Evolutionary conservation across 2,797 vertebrate genomes (phyloP).

Genomic region (Acanthornis magna): DNA sequence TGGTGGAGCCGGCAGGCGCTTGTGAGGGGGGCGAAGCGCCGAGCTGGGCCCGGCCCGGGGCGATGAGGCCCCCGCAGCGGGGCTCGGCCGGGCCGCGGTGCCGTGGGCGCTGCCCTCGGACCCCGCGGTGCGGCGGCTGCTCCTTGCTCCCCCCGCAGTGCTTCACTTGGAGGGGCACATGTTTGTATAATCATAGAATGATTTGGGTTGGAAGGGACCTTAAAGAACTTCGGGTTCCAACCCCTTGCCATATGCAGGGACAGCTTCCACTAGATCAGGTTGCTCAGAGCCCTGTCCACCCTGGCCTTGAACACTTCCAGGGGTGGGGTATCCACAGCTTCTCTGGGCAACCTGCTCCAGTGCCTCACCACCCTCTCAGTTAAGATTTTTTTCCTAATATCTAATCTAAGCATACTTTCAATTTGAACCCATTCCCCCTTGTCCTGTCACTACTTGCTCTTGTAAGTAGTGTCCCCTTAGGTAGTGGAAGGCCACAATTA

Average conservation of each 20-base stretch:
- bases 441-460: background rate
- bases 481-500: background rate
- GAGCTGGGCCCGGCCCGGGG: background rate
- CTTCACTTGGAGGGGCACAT: background rate
- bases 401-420: background rate
- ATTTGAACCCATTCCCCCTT: background rate
- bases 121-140: background rate
- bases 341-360: background rate
- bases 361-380: background rate
- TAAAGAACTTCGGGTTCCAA: background rate
- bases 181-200: background rate
- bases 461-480: background rate
- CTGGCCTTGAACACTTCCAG: background rate
- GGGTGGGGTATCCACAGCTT: background rate
- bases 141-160: background rate
- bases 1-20: fast-evolving
- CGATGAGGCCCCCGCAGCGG: background rate
- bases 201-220: background rate
- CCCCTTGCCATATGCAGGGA: background rate
- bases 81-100: background rate
- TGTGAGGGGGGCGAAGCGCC: background rate
- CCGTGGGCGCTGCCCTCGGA: background rate
- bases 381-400: background rate
- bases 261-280: background rate
- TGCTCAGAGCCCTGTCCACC: background rate